phyloP scores from a whole-genome alignment of 2,888 invertebrate genomes.

The Aproaerema taeniolella region DNA sequence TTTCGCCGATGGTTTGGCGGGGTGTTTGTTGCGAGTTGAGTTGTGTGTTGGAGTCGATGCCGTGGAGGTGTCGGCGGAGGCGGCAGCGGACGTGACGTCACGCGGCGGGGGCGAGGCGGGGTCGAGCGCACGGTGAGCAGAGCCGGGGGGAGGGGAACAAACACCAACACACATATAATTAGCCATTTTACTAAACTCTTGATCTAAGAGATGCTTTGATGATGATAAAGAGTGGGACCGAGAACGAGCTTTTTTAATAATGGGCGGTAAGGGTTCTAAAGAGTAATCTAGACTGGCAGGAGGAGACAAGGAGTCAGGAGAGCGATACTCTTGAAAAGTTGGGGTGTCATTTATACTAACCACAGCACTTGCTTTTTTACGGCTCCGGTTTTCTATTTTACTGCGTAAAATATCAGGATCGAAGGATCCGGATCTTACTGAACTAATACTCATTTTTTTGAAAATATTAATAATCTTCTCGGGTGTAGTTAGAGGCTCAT shows the following conservation, averaged over 20 bases:
- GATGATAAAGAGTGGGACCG: constrained; percentile 54
- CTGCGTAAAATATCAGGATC: too few species aligned
- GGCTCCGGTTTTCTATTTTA: too few species aligned
- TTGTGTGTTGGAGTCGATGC: constrained; percentile 5
- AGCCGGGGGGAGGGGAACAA: constrained; percentile 75
- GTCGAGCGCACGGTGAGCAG: constrained; percentile 65
- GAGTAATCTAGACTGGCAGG: constrained; percentile 46
- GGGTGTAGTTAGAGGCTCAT: constrained; percentile 23
- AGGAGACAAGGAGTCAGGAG: constrained; percentile 46
- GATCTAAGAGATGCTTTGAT: constrained; percentile 51
- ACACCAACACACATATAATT: constrained; percentile 77
- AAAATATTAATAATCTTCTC: constrained; percentile 39
- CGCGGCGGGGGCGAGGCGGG: constrained; percentile 51
- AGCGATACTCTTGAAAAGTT: constrained; percentile 69
- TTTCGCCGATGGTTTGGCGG: constrained; percentile 19
- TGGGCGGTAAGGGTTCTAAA: constrained; percentile 48
- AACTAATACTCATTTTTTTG: constrained; percentile 41
- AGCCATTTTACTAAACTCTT: constrained; percentile 71
- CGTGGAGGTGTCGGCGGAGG: neutral
- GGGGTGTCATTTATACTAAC: constrained; percentile 74
- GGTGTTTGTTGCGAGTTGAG: constrained; percentile 40
- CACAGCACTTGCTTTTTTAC: constrained; percentile 49
- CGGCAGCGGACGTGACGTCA: constrained; percentile 22
- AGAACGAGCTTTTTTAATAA: constrained; percentile 52
- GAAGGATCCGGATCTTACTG: too few species aligned